phyloP scores from a whole-genome alignment of 2,113 vertebrate species.

The Tamias sibiricus region DNA sequence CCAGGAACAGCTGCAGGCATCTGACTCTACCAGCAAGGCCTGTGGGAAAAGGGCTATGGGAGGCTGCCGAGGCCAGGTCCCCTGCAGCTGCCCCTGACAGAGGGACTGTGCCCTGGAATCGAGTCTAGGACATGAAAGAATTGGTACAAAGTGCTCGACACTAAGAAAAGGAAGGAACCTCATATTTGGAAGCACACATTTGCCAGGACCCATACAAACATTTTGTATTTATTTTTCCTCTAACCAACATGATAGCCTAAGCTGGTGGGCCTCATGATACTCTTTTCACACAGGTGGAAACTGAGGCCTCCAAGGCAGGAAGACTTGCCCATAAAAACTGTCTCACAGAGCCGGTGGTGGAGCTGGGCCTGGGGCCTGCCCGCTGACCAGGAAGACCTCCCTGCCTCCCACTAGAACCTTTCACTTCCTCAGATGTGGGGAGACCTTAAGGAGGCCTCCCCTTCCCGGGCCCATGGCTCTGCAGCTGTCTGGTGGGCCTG shows the following conservation, averaged over 20 bases:
- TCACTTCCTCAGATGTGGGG: background rate
- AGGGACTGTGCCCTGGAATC: background rate
- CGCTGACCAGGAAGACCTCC: background rate
- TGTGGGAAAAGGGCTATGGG: conserved; percentile 58
- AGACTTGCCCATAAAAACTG: background rate
- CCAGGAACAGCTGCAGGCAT: conserved; percentile 73
- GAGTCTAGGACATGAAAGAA: background rate
- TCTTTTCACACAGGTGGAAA: background rate
- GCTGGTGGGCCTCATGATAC: accelerated
- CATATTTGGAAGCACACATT: accelerated
- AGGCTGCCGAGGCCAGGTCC: too few relatives aligned
- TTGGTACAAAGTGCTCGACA: background rate
- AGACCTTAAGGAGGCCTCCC: background rate
- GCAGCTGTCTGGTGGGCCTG: background rate
- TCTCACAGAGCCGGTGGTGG: background rate
- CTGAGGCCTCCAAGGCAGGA: background rate
- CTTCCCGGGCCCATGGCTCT: background rate
- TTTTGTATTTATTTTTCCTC: background rate
- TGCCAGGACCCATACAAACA: background rate
- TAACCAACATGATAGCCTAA: background rate
- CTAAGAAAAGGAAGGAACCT: background rate
- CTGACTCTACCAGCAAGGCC: conserved; percentile 14
- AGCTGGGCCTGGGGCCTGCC: background rate
- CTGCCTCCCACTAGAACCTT: background rate
- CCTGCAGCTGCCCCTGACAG: too few relatives aligned